Conservation (phyloP, 2,113 vertebrate species). For the Chlorodrepanis virens region DNA sequence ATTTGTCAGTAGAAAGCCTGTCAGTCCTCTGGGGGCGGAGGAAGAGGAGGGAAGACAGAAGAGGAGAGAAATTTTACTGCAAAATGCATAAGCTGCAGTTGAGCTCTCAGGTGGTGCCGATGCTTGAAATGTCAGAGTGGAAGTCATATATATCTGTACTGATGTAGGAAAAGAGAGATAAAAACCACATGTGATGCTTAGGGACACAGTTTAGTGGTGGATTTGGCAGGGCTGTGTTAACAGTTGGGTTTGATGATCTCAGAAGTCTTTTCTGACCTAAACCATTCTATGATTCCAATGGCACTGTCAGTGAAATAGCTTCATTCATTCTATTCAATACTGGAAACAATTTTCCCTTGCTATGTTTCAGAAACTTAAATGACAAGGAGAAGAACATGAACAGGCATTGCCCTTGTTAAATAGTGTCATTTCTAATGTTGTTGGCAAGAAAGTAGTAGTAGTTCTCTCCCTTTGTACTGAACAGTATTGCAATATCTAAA, state of each 20-base stretch:
- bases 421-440: background rate
- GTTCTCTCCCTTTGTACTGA: background rate
- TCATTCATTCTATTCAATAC: background rate
- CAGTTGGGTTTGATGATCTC: background rate
- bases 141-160: background rate
- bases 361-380: background rate
- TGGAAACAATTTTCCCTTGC: background rate
- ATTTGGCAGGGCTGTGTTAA: background rate
- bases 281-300: background rate
- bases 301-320: background rate
- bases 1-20: constrained; percentile 44
- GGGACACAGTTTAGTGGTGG: background rate
- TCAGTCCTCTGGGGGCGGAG: constrained; percentile 18
- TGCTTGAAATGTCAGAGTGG: background rate
- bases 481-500: background rate
- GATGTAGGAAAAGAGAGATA: background rate
- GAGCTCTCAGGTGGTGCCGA: background rate
- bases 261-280: background rate
- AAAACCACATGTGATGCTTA: background rate
- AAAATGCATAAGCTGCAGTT: background rate
- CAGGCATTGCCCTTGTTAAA: background rate
- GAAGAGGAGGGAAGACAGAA: background rate
- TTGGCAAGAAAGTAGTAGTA: background rate
- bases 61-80: background rate
- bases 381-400: background rate